phyloP scores from a whole-genome alignment of 2,113 vertebrate species.

The Campylomormyrus numenius region DNA sequence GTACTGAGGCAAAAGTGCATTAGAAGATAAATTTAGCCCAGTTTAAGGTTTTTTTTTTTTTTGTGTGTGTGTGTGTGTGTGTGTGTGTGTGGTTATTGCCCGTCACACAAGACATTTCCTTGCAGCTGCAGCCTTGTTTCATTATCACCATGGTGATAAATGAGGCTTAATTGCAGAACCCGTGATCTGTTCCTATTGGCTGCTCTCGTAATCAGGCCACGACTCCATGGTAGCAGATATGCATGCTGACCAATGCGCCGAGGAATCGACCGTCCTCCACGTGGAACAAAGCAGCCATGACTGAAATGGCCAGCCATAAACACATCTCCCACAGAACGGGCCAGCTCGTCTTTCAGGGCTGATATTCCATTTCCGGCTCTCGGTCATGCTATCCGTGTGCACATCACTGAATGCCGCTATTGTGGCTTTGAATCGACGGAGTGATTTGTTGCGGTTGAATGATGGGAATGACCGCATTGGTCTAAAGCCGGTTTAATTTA shows the following conservation, averaged over 20 bases:
- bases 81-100: neutral
- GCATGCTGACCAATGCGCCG: neutral
- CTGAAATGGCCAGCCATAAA: neutral
- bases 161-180: neutral
- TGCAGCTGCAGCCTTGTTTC: neutral
- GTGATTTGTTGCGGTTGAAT: neutral
- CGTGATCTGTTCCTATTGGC: neutral
- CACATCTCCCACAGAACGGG: neutral
- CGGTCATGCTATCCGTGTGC: neutral
- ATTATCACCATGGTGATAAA: slow-evolving; percentile 13
- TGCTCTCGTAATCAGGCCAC: neutral
- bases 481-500: neutral
- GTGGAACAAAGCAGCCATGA: neutral
- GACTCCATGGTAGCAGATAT: neutral
- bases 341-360: neutral
- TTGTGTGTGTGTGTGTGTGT: too few species aligned
- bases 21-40: neutral
- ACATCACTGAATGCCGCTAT: neutral
- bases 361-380: neutral
- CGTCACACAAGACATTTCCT: neutral
- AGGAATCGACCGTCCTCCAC: neutral
- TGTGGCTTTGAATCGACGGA: neutral
- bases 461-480: neutral
- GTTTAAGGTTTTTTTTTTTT: too few species aligned
- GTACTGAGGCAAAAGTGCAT: neutral